phyloP scores from a whole-genome alignment of 1,140 invertebrate genomes.

The Temnothorax nylanderi region DNA sequence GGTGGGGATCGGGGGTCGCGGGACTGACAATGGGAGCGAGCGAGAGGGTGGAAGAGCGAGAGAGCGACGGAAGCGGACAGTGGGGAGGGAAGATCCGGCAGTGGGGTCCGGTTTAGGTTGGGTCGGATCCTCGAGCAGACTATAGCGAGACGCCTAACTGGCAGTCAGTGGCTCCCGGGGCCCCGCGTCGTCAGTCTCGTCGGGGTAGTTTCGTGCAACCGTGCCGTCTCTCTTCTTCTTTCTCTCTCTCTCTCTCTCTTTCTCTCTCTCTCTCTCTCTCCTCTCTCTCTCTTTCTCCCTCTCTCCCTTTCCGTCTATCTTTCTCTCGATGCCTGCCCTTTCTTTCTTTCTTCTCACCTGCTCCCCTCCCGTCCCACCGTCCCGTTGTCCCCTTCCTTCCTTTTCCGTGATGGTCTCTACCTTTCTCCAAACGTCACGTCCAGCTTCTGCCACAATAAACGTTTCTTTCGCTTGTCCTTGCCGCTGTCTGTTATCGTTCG shows the following conservation, averaged over 20 bases:
- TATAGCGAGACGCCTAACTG: conserved; percentile 69
- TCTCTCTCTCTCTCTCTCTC: background rate
- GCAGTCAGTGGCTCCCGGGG: conserved; percentile 82
- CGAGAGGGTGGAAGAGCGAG: background rate
- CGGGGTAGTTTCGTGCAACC: conserved; percentile 75
- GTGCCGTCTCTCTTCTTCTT: conserved; percentile 52
- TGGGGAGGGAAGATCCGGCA: conserved; percentile 4
- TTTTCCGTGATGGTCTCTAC: background rate
- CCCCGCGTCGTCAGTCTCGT: conserved; percentile 81
- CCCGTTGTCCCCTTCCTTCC: background rate
- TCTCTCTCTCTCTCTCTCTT: conserved; percentile 34
- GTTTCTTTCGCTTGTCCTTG: conserved; percentile 20
- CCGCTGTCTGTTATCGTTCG: background rate
- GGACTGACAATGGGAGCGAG: conserved; percentile 16
- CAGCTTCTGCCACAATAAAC: conserved; percentile 36
- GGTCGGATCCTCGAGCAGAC: conserved; percentile 63
- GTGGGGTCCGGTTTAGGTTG: conserved; percentile 69
- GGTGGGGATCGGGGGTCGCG: background rate
- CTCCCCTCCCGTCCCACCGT: background rate
- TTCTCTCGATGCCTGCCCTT: background rate
- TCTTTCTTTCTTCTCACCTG: conserved; percentile 9
- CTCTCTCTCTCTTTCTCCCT: conserved; percentile 3
- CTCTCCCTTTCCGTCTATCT: conserved; percentile 1
- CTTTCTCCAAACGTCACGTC: background rate
- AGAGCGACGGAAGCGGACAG: background rate